Evolutionary conservation across 2,888 invertebrate species (phyloP).

Genomic region (Apodemia duryi): DNA sequence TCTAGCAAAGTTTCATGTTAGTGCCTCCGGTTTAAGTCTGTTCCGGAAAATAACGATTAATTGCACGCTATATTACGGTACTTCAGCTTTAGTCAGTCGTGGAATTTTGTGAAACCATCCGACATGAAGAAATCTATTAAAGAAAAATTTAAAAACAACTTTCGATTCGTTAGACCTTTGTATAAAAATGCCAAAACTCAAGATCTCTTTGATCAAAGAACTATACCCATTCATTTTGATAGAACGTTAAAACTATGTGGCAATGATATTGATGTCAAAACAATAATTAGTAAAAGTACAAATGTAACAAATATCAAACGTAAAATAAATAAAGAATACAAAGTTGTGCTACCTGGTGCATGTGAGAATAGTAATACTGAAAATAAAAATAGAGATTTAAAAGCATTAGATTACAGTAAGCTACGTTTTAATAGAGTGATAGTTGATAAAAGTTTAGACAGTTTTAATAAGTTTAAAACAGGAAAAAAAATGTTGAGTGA

Average conservation of each 20-base stretch:
- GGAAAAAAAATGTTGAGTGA: constrained; percentile 29
- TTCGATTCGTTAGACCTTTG: constrained; percentile 57
- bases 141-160: constrained; percentile 51
- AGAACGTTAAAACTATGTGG: constrained; percentile 53
- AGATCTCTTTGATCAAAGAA: constrained; percentile 40
- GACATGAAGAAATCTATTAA: constrained; percentile 34
- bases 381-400: not conserved
- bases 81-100: constrained; percentile 39
- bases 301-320: constrained; percentile 36
- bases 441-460: not conserved
- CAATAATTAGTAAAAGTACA: constrained; percentile 36
- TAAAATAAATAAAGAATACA: constrained; percentile 33
- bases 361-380: constrained; percentile 35
- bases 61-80: constrained; percentile 42
- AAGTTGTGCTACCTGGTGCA: constrained; percentile 39
- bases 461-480: constrained; percentile 25
- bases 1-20: constrained; percentile 39
- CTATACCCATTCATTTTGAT: constrained; percentile 41
- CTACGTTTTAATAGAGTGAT: not conserved
- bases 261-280: constrained; percentile 45
- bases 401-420: not conserved
- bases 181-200: constrained; percentile 48
- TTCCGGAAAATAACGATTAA: constrained; percentile 35
- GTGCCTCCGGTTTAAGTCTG: constrained; percentile 41
- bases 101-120: constrained; percentile 35